Conservation (phyloP, 2,797 vertebrate genomes). For the Amniataba percoides region DNA sequence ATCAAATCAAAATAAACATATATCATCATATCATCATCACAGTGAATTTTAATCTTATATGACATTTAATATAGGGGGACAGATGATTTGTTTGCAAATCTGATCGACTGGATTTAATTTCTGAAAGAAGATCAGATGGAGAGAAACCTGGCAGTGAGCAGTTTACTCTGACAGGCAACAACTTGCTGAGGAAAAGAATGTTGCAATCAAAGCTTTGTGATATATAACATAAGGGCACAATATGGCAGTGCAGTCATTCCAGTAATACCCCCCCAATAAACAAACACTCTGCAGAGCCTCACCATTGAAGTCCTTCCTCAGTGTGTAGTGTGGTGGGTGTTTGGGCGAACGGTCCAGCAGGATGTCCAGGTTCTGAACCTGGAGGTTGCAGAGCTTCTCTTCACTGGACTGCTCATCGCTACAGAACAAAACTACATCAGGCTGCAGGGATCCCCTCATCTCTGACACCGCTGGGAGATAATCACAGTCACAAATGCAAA, state of each 20-base stretch:
- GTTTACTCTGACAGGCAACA: conserved; percentile 56
- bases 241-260: not conserved
- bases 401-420: conserved; percentile 63
- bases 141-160: not conserved
- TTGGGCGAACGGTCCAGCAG: conserved; percentile 73
- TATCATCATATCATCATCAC: too few relatives aligned
- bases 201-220: conserved; percentile 49
- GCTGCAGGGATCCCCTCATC: conserved; percentile 81
- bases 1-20: not conserved
- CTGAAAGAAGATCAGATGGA: not conserved
- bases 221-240: not conserved
- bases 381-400: conserved; percentile 42
- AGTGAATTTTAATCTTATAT: not conserved
- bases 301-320: conserved; percentile 88
- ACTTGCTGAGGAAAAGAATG: conserved; percentile 52
- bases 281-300: conserved; percentile 32
- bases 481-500: not conserved
- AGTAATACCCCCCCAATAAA: not conserved
- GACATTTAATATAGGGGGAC: not conserved
- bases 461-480: conserved; percentile 83
- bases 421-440: conserved; percentile 85
- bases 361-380: conserved; percentile 78
- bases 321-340: conserved; percentile 57
- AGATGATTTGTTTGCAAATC: not conserved
- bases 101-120: not conserved